Percentiles rank a stretch among this genome's conserved stretches.
Conservation (phyloP, 2,113 vertebrate genomes). For the Petrocephalus zakoni region DNA sequence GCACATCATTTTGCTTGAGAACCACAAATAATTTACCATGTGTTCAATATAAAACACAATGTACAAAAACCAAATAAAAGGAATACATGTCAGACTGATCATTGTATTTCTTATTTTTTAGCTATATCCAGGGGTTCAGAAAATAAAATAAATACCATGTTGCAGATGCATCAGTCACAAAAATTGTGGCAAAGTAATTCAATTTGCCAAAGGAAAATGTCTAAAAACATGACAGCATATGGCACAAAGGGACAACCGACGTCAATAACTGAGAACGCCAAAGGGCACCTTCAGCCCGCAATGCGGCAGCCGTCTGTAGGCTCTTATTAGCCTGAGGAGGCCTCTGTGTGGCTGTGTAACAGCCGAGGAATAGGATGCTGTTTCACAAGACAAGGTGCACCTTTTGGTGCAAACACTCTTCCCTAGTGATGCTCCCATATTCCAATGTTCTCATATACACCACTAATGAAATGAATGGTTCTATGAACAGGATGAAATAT, state of each 20-base stretch:
- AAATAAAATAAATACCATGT: not conserved
- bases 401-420: not conserved
- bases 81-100: not conserved
- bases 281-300: not conserved
- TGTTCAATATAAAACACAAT: not conserved
- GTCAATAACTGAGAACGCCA: not conserved
- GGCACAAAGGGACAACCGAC: not conserved
- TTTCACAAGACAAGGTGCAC: not conserved
- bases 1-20: not conserved
- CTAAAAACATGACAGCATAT: not conserved
- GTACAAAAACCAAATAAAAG: not conserved
- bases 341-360: not conserved
- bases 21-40: not conserved
- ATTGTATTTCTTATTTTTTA: not conserved
- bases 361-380: not conserved
- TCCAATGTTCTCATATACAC: not conserved
- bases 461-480: not conserved
- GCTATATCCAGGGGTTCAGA: not conserved
- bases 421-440: not conserved
- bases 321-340: not conserved
- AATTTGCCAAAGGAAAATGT: not conserved
- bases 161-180: not conserved
- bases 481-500: not conserved
- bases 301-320: not conserved
- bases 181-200: not conserved